Evolutionary conservation across 2,888 invertebrate species (phyloP).

Genomic region (Belgica antarctica): DNA sequence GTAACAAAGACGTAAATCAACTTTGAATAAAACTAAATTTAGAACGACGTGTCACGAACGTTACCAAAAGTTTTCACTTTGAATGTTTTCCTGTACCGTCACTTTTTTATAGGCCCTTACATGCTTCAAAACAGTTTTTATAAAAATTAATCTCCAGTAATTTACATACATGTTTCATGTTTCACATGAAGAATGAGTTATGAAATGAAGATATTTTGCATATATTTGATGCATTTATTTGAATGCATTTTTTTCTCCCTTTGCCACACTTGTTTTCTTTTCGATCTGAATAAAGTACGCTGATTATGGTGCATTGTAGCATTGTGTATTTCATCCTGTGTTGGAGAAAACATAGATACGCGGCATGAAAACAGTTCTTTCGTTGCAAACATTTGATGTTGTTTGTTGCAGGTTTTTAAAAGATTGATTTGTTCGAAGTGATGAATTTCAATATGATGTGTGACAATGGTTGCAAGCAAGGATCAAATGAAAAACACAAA

Average conservation of each 20-base stretch:
- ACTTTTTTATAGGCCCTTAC: too few species aligned
- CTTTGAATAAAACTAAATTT: too few species aligned
- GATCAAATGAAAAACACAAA: too few species aligned
- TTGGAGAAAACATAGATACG: conserved; percentile 17
- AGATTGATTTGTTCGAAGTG: too few species aligned
- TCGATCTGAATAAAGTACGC: neutral
- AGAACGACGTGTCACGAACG: too few species aligned
- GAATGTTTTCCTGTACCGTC: too few species aligned
- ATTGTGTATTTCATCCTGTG: neutral
- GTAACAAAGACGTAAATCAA: too few species aligned
- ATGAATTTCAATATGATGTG: too few species aligned
- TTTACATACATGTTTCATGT: conserved; percentile 15
- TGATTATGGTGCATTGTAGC: conserved; percentile 4
- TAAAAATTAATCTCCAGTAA: neutral
- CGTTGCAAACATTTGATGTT: conserved; percentile 36
- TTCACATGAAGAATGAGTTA: conserved; percentile 28
- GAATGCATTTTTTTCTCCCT: neutral
- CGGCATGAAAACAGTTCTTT: conserved; percentile 9
- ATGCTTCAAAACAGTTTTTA: too few species aligned
- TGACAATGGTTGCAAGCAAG: too few species aligned
- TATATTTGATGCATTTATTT: conserved; percentile 28
- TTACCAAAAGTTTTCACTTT: too few species aligned
- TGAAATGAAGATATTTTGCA: conserved; percentile 43
- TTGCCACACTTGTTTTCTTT: neutral
- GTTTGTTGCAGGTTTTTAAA: conserved; percentile 7